Percentiles rank a stretch among this genome's conserved stretches.
phyloP scores from a whole-genome alignment of 2,797 vertebrate species.

The Peromyscus aztecus region DNA sequence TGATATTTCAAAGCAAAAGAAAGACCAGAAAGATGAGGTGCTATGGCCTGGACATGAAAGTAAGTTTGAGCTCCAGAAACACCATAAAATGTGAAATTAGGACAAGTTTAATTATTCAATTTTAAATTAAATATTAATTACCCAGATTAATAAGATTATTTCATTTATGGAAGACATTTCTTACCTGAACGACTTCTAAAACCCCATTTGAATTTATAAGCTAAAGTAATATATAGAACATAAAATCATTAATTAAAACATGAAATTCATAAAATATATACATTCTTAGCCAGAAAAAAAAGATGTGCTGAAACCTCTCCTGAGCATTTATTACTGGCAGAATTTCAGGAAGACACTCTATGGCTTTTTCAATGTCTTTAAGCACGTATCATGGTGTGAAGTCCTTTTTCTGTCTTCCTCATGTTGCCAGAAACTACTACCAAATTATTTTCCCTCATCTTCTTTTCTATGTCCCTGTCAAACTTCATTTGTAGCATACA shows the following conservation, averaged over 20 bases:
- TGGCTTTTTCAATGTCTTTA: background rate
- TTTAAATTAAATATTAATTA: conserved; percentile 77
- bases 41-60: background rate
- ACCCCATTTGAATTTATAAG: conserved; percentile 74
- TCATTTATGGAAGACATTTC: conserved; percentile 67
- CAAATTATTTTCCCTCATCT: background rate
- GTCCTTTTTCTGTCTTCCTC: background rate
- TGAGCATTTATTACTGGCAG: background rate
- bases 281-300: conserved; percentile 47
- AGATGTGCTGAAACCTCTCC: background rate
- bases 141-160: conserved; percentile 74
- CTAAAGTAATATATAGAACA: conserved; percentile 69
- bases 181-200: conserved; percentile 39
- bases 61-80: conserved; percentile 3
- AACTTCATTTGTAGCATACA: fast-evolving
- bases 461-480: background rate
- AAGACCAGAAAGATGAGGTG: background rate
- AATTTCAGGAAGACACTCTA: background rate
- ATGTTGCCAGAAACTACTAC: background rate
- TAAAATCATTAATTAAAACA: conserved; percentile 79
- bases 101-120: conserved; percentile 70
- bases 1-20: conserved; percentile 49
- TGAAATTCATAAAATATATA: conserved; percentile 72
- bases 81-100: conserved; percentile 27
- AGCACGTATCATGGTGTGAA: background rate